Evolutionary conservation across 2,888 invertebrate species (phyloP), one percentile per base, ranked within the genome.

Genomic region (Zhengitettix transpicula): DNA sequence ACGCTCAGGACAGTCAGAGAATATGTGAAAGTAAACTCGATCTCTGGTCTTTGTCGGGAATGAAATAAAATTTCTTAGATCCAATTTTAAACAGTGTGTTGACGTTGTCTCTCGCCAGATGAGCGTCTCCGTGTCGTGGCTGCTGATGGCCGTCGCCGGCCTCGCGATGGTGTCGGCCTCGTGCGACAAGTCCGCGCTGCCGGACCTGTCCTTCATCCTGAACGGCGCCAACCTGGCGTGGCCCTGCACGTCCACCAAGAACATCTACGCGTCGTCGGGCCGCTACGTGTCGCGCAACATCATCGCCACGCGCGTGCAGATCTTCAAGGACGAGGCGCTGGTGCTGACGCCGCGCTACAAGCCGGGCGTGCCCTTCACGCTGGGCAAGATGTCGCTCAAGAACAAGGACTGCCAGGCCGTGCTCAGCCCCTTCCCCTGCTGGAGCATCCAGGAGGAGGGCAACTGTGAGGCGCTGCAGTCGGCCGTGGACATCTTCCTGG

Each of bases 401-500:
- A 70, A 73, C 2, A 76, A 74, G 58, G 75, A 76, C 44, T 79
- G 77, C 62, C 71, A 74, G 11, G 74, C 78, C 0, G 70, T 72
- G 1, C 71, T 82, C 11, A 68, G 72, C 63, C 83, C 87, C 0
- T 87, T 76, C 75, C 87, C 81, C 41, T 80, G 77, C 65, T 77
- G 83, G 76, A 74, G 77, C 3, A 72, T 79, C 59, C 86, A 87
- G 68, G 81, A 82, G 66, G 78, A 81, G 65, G 81, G 78, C 60
- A 82, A 80, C 72, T 83, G 79, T 67, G 74, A 77, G 42, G 79
- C 79, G 0, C 72, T 88, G 16, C 85, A 87, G 67, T 85, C 82
- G 58, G 85, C 75, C 65, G 83, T 84, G 64, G 84, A 84, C 72
- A 74, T 84, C 67, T 79, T 77, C 67, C 69, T 82, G 63, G 82